Conservation (phyloP, 1,140 invertebrate genomes). For the Lasioglossum baleicum region DNA sequence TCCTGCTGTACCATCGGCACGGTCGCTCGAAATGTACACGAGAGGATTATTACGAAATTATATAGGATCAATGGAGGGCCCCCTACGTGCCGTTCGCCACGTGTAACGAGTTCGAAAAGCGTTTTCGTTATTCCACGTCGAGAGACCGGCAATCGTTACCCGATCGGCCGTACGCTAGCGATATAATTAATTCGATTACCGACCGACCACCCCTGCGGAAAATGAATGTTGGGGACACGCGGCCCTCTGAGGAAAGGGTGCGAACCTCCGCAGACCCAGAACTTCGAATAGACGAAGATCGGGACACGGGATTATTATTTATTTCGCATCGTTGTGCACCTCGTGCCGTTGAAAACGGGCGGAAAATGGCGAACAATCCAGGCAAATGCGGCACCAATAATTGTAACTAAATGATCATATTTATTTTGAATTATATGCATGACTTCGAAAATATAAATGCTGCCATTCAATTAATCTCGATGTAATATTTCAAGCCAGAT, state of each 20-base stretch:
- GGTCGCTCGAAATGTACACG: slow-evolving; percentile 52
- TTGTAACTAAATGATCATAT: no score
- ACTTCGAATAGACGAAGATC: no score
- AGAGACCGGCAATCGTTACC: slow-evolving; percentile 29
- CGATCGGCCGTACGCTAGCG: not conserved
- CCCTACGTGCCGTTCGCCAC: slow-evolving; percentile 29
- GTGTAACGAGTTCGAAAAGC: slow-evolving; percentile 52
- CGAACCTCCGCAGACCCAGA: not conserved
- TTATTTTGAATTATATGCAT: no score
- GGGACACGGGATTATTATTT: no score
- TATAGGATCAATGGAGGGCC: slow-evolving; percentile 60
- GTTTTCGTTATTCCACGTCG: slow-evolving; percentile 55
- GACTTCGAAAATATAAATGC: no score
- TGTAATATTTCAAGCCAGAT: no score
- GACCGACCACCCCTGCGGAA: not conserved
- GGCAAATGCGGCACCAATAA: no score
- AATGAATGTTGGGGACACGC: not conserved
- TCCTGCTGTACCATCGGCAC: no score
- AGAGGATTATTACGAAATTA: slow-evolving; percentile 70
- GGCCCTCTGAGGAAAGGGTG: not conserved
- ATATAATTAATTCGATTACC: slow-evolving; percentile 55
- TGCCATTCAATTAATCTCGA: no score
- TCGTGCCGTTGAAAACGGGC: no score
- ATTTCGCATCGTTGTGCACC: no score
- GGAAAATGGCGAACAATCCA: no score